Evolutionary conservation across 2,113 vertebrate species (phyloP), one percentile per base, ranked within the genome.

Genomic region (Mellivora capensis): DNA sequence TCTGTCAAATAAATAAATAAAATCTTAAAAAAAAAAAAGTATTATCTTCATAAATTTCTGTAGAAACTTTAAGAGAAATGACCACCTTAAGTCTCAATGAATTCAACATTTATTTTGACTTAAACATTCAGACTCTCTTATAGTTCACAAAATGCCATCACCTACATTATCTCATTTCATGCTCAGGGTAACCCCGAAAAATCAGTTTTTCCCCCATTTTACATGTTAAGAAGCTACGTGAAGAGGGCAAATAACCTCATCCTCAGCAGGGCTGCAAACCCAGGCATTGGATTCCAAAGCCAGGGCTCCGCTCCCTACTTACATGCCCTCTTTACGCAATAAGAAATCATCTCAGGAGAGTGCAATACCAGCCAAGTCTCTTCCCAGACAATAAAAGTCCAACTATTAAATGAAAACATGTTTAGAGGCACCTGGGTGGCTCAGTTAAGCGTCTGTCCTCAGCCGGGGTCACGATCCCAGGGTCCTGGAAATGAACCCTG

Each of bases 61-160:
- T n/a, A 34, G n/a, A 79, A 72, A 54, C 27, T 37, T 93, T 31
- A 88, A 64, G 17, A 93, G 39, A 97, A 74, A 93, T 14, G 91
- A 23, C 62, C 7, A 87, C 2, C 37, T 57, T 9, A 57, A 44
- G 47, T 42, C 17, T 93, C 54, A 80, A 90, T 83, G 59, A 69
- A 97, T 80, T 96, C 37, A 62, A 59, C 42, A 91, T 64, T 82
- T 88, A 81, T 67, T 79, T 74, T 96, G 49, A 81, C 31, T 87
- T 93, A 85, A 47, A 77, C 57, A 71, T 25, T 77, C 59, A 93
- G 44, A 77, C 1, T 94, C 49, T 71, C 82, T n/a, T 61, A 69
- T 6, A 87, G 34, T 37, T 93, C 49, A 74, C 27, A 37, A 93
- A 80, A 18, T 69, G 57, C 47, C 82, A 79, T n/a, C 21, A 57